Evolutionary conservation across 2,888 invertebrate species (phyloP).

Genomic region (Listrodromus nycthemerus): DNA sequence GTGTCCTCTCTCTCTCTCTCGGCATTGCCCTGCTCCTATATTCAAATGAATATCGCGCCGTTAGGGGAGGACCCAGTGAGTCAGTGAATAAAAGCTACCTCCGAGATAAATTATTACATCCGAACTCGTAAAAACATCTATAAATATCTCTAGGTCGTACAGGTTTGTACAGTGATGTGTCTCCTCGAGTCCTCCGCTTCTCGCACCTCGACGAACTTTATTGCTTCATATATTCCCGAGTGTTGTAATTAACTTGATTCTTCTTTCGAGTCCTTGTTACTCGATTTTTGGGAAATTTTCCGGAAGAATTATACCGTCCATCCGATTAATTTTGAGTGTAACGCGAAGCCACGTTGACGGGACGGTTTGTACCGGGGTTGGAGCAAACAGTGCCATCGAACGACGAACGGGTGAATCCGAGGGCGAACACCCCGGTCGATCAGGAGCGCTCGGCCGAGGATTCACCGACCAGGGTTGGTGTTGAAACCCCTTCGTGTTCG

Average conservation of each 20-base stretch:
- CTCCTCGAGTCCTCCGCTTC: conserved; percentile 31
- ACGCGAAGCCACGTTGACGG: no score
- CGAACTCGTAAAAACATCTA: conserved; percentile 74
- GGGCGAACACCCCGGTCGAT: conserved; percentile 34
- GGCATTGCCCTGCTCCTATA: conserved; percentile 54
- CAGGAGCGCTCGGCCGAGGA: conserved; percentile 13
- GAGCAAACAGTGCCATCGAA: conserved; percentile 44
- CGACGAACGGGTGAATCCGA: conserved; percentile 31
- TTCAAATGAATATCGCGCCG: conserved; percentile 77
- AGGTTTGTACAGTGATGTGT: conserved; percentile 40
- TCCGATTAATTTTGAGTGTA: neutral
- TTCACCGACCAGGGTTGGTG: conserved; percentile 11
- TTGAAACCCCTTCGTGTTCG: neutral
- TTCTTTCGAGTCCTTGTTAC: neutral
- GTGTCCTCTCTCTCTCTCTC: conserved; percentile 34
- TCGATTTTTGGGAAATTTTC: neutral
- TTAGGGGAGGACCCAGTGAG: conserved; percentile 67
- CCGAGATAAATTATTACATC: conserved; percentile 77
- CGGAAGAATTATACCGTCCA: no score
- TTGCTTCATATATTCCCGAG: conserved; percentile 46
- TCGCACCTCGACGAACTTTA: conserved; percentile 62
- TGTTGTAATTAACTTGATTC: conserved; percentile 29
- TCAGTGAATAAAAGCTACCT: conserved; percentile 71
- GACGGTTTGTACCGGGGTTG: neutral
- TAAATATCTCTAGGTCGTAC: conserved; percentile 67